Conservation (phyloP, 2,113 vertebrate genomes). For the Ibidorhyncha struthersii region DNA sequence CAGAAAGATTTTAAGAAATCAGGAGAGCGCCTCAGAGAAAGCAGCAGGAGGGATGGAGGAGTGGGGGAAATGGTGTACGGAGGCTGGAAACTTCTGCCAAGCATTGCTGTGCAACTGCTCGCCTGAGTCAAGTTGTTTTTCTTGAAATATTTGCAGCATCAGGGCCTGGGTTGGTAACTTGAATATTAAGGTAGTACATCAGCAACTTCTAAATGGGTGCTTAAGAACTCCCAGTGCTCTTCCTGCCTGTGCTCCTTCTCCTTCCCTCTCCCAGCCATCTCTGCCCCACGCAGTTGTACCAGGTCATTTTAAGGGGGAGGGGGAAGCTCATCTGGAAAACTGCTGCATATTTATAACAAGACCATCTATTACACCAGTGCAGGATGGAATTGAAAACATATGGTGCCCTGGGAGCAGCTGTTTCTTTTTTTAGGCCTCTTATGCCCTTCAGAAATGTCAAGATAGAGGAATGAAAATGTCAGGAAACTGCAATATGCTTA, state of each 20-base stretch:
- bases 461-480: conserved; percentile 76
- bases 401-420: conserved; percentile 60
- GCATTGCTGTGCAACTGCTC: background rate
- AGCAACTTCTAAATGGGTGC: background rate
- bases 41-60: conserved; percentile 30
- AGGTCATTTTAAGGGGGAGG: background rate
- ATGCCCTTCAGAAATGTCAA: conserved; percentile 76
- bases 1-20: background rate
- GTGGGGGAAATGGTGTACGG: background rate
- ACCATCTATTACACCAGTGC: conserved; percentile 38
- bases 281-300: background rate
- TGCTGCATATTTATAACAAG: conserved; percentile 48
- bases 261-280: background rate
- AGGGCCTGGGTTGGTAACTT: background rate
- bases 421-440: conserved; percentile 69
- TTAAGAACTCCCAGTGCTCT: background rate
- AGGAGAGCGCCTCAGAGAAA: background rate
- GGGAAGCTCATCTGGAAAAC: conserved; percentile 31
- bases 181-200: background rate
- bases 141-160: conserved; percentile 1
- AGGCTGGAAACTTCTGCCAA: conserved; percentile 40
- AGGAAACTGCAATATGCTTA: conserved; percentile 67
- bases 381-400: conserved; percentile 72
- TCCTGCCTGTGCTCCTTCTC: background rate
- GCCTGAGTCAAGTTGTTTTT: conserved; percentile 4